Percentiles rank a stretch among this genome's conserved stretches.
phyloP scores from a whole-genome alignment of 2,797 vertebrate species.

The Artibeus lituratus region DNA sequence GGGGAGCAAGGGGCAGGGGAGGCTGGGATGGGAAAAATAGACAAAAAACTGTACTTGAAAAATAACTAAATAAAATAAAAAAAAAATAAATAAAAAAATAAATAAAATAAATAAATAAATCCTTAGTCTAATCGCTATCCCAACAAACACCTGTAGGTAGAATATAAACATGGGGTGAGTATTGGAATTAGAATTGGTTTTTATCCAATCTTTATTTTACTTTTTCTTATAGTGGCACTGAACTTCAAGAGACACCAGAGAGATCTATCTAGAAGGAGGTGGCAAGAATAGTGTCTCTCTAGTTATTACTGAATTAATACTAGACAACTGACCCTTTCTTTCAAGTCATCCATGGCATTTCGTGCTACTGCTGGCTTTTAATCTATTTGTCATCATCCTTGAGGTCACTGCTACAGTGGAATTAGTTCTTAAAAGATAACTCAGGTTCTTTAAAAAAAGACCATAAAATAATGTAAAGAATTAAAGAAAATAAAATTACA shows the following conservation, averaged over 20 bases:
- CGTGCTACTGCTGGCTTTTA: conserved; percentile 41
- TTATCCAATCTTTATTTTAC: conserved; percentile 6
- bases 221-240: neutral
- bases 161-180: neutral
- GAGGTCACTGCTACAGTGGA: conserved; percentile 16
- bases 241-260: conserved; percentile 18
- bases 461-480: conserved; percentile 41
- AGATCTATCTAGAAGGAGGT: conserved; percentile 22
- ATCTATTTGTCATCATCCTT: conserved; percentile 24
- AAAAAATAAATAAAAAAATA: too few relatives aligned
- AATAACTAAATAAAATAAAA: too few relatives aligned
- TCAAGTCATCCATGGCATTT: conserved; percentile 50
- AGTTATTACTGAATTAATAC: conserved; percentile 59
- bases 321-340: conserved; percentile 50
- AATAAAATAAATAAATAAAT: too few relatives aligned
- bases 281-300: conserved; percentile 34
- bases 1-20: too few relatives aligned
- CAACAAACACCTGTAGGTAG: neutral
- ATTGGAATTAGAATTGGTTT: neutral
- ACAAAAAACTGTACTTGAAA: too few relatives aligned
- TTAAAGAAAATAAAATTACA: conserved; percentile 53
- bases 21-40: too few relatives aligned
- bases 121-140: neutral
- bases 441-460: conserved; percentile 48
- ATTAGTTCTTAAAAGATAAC: conserved; percentile 65